Base-by-base conservation (phyloP, 2,888 invertebrate genomes). In the Serrognathus titanus region DNA sequence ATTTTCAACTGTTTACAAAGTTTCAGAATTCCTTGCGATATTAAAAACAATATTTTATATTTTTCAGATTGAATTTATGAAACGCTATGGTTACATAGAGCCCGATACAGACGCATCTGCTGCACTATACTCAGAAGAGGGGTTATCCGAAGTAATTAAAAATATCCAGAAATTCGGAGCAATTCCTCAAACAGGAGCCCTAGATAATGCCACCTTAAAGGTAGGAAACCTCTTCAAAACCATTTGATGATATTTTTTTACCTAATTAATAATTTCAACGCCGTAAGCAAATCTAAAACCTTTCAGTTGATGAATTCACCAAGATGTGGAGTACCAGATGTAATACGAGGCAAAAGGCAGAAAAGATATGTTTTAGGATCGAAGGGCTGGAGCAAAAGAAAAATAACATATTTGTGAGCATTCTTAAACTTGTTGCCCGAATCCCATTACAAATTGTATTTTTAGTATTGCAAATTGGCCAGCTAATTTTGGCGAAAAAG, bases 261-360 rank as follows among this genome's bases (percentile, higher is more conserved):
- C 24, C 46, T 31, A 47, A n/a, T 36, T 45, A 12, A 50, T 48
- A 37, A 38, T 13, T 11, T n/a, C 11, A 31, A 31, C 31, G 47
- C 20, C 43, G 11, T 16, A 53, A 45, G 11, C 13, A 40, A 10
- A 13, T 40, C 20, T 55, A 48, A 38, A 49, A 24, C 8, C 50
- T 57, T 57, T 47, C 57, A 89, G 87, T 78, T 90, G 16, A 83
- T 90, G 77, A 80, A 76, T 47, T 81, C 80, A 48, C 85, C 82
- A 43, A 80, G 90, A 16, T 90, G 90, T 71, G 91, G 91, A 3
- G 84, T 88, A 1, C 84, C 86, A 46, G 91, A 90, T 68, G 80
- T 89, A 7, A 73, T 81, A 0, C 64, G 69, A 59, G 58, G 62
- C 36, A 66, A 59, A 13, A 65, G 87, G 58, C 70, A 62, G 3